Conservation (phyloP, 2,888 invertebrate species). For the Heliconius cydno region DNA sequence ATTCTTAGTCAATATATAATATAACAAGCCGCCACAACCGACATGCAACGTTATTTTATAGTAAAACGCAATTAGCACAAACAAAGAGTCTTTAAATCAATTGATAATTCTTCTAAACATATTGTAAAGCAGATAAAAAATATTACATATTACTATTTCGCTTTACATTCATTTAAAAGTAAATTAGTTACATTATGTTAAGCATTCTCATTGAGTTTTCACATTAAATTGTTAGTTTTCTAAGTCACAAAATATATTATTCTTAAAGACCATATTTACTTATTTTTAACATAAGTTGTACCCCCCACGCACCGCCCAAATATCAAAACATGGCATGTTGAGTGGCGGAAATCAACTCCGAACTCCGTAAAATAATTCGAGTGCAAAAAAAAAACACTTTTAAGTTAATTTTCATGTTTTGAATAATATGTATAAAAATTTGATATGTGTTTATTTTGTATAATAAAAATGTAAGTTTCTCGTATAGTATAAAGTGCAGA, state of each 20-base stretch:
- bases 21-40: not conserved
- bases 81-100: not conserved
- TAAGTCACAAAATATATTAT: not conserved
- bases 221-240: not conserved
- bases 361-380: not conserved
- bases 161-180: not conserved
- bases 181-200: conserved; percentile 5
- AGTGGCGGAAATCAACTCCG: too few species aligned
- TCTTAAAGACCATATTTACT: not conserved
- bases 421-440: conserved; percentile 12
- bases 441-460: conserved; percentile 9
- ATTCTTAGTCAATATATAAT: conserved; percentile 7
- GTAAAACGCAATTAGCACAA: conserved; percentile 1
- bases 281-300: not conserved
- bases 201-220: not conserved
- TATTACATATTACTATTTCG: not conserved
- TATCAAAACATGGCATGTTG: too few species aligned
- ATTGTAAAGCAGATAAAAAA: not conserved
- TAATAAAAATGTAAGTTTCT: not conserved
- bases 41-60: not conserved
- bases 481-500: conserved; percentile 19
- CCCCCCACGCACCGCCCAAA: too few species aligned
- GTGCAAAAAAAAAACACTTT: not conserved
- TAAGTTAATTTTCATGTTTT: not conserved
- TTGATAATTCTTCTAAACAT: not conserved